Evolutionary conservation across 2,797 vertebrate species (phyloP), one percentile per base, ranked within the genome.

Genomic region (Gymnocypris eckloni): DNA sequence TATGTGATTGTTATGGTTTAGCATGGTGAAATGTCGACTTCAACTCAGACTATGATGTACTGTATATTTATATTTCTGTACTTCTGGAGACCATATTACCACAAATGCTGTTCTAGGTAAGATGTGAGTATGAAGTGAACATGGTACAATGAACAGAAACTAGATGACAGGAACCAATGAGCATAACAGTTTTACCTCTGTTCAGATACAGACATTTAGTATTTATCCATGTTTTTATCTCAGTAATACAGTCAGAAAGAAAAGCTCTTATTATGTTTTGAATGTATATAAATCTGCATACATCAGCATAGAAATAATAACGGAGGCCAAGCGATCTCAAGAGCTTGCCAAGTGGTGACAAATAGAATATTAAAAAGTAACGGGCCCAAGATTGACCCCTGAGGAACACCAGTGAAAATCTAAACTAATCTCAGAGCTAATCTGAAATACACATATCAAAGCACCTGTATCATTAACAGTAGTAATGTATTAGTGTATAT

Each of bases 61-160:
- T 28, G 28, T 50, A 37, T 22, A 22, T 4, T 11, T 13, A 41
- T 61, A 50, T 20, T 28, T 37, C 64, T 70, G 18, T 28, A n/a
- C 8, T 18, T 15, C 33, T 54, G 22, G 52, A 81, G 11, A 66
- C 59, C 16, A n/a, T 41, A 22, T 67, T 88, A 81, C 45, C 64
- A 78, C 76, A 73, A 71, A 75, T 20, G 18, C 45, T 77, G 70
- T 88, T 28, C n/a, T 76, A 83, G 20, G 69, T 76, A 56, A 73
- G 37, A 8, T 75, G 45, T 75, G 59, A 56, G 41, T 75, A 54
- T 56, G 54, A 75, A 50, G 28, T 45, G 9, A 41, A 69, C 28
- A n/a, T 25, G n/a, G 59, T 25, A 61, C 11, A 61, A 25, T 50
- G 41, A 67, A 37, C 28, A 37, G 28, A 67, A 67, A 67, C 37